A percentile compares a stretch with the other conserved stretches of the same genome.
Evolutionary conservation across 1,140 invertebrate species (phyloP).

Genomic region (Cylas formicarius): DNA sequence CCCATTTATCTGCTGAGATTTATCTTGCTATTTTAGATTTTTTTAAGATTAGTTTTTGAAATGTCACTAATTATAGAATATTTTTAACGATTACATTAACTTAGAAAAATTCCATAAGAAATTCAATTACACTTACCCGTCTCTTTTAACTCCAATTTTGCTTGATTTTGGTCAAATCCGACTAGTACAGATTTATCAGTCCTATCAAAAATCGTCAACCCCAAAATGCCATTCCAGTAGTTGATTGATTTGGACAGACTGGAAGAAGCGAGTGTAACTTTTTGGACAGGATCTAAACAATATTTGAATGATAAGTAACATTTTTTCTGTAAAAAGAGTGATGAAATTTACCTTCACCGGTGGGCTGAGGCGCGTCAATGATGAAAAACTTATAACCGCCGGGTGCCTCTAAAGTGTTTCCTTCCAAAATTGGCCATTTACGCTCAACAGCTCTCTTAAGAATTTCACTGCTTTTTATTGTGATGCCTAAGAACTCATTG

Average conservation of each 20-base stretch:
- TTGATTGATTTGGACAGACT: slow-evolving; percentile 67
- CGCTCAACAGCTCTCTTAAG: slow-evolving; percentile 62
- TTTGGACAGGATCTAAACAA: slow-evolving; percentile 68
- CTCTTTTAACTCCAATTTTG: slow-evolving; percentile 66
- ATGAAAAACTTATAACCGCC: slow-evolving; percentile 87
- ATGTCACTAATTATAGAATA: no score
- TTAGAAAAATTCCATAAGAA: no score
- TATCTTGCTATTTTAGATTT: no score
- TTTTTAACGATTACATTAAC: no score
- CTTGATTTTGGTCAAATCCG: slow-evolving; percentile 65
- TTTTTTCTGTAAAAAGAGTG: slow-evolving; percentile 1
- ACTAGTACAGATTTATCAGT: slow-evolving; percentile 53
- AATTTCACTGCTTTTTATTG: slow-evolving; percentile 69
- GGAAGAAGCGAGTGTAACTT: slow-evolving; percentile 73
- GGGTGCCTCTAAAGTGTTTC: slow-evolving; percentile 63
- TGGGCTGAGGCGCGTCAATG: slow-evolving; percentile 60
- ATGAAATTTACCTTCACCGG: slow-evolving; percentile 51
- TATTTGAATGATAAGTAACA: background rate
- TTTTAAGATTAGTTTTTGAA: no score
- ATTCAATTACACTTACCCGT: slow-evolving; percentile 51
- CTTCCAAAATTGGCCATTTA: slow-evolving; percentile 53
- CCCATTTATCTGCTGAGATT: no score
- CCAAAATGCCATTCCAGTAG: slow-evolving; percentile 77
- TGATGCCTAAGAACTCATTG: slow-evolving; percentile 87
- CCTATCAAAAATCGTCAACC: slow-evolving; percentile 62